Conservation (phyloP, 2,797 vertebrate genomes). For the Micropoecilia bifurca region DNA sequence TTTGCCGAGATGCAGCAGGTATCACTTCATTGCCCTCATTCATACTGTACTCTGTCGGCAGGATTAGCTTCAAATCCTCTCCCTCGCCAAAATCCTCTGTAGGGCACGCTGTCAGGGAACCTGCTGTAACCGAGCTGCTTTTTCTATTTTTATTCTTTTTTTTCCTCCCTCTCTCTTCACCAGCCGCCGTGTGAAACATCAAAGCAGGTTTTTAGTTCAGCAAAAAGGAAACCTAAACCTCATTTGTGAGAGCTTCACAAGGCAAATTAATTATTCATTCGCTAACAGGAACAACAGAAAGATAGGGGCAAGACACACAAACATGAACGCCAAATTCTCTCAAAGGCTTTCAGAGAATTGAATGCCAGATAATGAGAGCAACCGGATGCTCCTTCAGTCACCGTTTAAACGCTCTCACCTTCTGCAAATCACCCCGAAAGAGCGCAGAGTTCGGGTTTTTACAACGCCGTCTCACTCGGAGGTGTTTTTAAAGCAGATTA, state of each 20-base stretch:
- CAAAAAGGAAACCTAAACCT: conserved; percentile 53
- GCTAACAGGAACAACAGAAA: conserved; percentile 50
- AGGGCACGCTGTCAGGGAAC: conserved; percentile 65
- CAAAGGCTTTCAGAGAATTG: conserved; percentile 37
- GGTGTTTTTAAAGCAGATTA: conserved; percentile 62
- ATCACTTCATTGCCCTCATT: conserved; percentile 67
- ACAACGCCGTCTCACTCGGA: conserved; percentile 29
- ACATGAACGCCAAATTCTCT: conserved; percentile 46
- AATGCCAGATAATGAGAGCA: conserved; percentile 61
- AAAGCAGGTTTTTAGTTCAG: conserved; percentile 70
- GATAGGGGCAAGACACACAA: conserved; percentile 55
- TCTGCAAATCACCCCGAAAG: conserved; percentile 23
- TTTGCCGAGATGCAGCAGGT: conserved; percentile 45
- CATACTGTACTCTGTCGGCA: conserved; percentile 70
- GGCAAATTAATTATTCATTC: conserved; percentile 73
- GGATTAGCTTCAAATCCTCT: conserved; percentile 78
- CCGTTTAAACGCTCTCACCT: conserved; percentile 40
- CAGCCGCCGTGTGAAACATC: conserved; percentile 68
- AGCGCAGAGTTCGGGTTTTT: conserved; percentile 41
- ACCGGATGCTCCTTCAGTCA: conserved; percentile 26
- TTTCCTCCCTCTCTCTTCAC: conserved; percentile 34
- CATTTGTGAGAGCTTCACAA: conserved; percentile 65
- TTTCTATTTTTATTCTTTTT: conserved; percentile 64
- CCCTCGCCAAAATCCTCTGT: conserved; percentile 69
- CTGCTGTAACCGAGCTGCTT: conserved; percentile 66